Base-by-base conservation (phyloP, 2,113 vertebrate species). In the Sapayoa aenigma region DNA sequence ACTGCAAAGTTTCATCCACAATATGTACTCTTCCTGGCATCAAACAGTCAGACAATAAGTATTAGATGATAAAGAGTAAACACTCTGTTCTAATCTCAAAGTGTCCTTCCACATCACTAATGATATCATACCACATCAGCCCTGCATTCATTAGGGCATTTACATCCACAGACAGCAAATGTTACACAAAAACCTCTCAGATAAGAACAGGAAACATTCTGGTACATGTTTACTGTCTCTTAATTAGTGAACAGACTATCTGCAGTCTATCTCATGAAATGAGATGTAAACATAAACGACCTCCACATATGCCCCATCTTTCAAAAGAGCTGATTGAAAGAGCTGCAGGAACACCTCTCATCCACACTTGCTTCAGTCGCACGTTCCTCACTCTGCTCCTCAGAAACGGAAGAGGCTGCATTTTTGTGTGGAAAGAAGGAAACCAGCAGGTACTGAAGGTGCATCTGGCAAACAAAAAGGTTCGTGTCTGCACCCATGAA, bases 221-320 rank as follows among this genome's bases (percentile, higher is more conserved):
- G 49, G 24, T 31, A 47, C 22, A 16, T 81, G 65, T 91, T 96
- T 94, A 76, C 82, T 59, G 72, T 35, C 60, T 88, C 85, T 88
- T 90, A 95, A 96, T 95, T 96, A 96, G 79, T 9, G n/a, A 84
- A 62, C 89, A 86, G 81, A 58, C 28, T 23, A 86, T 71, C 50
- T 77, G 52, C 60, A 74, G 67, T 53, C 67, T 66, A 50, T 53
- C 74, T 93, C 5, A 1, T 50, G 35, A 91, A 91, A 94, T n/a
- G 53, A 94, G 72, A 87, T 78, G 59, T 31, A 88, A 95, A 94
- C 76, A 94, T 20, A 87, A 91, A 33, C 0, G 12, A 94, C 52
- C 73, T 94, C 73, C 52, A 69, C 49, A 63, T 46, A 37, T 52
- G 33, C 12, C 76, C 65, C 39, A 20, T 71, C 62, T 89, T 87